phyloP scores from a whole-genome alignment of 2,888 invertebrate genomes.

The Pollenia labialis region DNA sequence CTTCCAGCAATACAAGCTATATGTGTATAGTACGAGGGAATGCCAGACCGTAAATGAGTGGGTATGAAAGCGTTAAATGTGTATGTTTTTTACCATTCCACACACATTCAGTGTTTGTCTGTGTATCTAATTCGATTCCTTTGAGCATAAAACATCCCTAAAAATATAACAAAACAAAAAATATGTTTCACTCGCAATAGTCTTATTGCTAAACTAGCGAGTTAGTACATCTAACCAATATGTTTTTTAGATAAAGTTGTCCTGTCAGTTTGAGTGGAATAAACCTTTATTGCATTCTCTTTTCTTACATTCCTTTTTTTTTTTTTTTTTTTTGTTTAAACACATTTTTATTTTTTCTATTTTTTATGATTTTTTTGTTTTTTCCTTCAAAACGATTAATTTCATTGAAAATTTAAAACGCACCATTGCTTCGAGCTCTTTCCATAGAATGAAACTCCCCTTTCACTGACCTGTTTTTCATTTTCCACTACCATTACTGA shows the following conservation, averaged over 20 bases:
- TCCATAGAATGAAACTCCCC: background rate
- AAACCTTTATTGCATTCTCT: conserved; percentile 72
- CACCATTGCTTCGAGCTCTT: conserved; percentile 53
- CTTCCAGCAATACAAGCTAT: conserved; percentile 23
- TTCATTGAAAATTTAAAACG: conserved; percentile 70
- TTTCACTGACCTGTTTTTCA: background rate
- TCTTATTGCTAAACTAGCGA: background rate
- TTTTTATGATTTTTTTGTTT: background rate
- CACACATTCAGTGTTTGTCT: background rate
- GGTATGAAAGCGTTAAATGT: background rate
- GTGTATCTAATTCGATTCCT: background rate
- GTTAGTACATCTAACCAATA: background rate
- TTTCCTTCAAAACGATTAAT: conserved; percentile 67
- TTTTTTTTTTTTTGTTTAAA: background rate
- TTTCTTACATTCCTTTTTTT: conserved; percentile 48
- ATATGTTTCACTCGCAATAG: background rate
- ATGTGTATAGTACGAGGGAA: background rate
- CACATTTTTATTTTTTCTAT: conserved; percentile 4
- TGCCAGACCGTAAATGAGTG: conserved; percentile 39
- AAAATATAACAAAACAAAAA: background rate
- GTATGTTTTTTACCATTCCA: background rate
- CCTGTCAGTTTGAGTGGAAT: conserved; percentile 71
- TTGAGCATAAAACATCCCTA: background rate
- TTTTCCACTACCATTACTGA: background rate
- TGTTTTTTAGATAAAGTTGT: conserved; percentile 65